phyloP scores from a whole-genome alignment of 1,140 invertebrate species.

The Probaryconus sp. region DNA sequence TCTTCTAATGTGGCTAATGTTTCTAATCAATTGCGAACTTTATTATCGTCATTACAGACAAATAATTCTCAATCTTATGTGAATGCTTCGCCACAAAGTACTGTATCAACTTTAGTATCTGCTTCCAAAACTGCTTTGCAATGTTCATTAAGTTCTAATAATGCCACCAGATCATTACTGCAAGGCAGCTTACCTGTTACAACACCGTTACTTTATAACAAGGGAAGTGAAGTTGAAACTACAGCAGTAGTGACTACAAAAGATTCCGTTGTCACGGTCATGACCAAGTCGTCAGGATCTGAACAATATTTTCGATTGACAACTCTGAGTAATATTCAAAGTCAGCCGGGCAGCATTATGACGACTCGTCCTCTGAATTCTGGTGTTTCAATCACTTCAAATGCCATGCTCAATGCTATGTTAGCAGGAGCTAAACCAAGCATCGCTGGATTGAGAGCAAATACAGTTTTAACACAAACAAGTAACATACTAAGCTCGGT shows the following conservation, averaged over 20 bases:
- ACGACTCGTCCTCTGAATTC: constrained; percentile 37
- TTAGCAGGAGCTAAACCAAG: constrained; percentile 71
- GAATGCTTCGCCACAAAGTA: constrained; percentile 59
- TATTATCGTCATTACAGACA: constrained; percentile 73
- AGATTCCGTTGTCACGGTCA: constrained; percentile 64
- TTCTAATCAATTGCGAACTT: constrained; percentile 82
- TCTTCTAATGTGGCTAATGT: constrained; percentile 85
- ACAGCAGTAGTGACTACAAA: constrained; percentile 73
- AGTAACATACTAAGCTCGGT: constrained; percentile 71
- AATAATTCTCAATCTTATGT: constrained; percentile 71
- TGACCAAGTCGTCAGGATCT: constrained; percentile 58
- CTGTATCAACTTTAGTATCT: constrained; percentile 78
- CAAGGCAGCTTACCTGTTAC: constrained; percentile 54
- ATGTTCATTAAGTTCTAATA: constrained; percentile 57
- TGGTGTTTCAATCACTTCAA: constrained; percentile 73
- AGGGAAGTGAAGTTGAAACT: constrained; percentile 74
- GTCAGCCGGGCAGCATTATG: constrained; percentile 52
- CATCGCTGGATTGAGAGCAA: constrained; percentile 68
- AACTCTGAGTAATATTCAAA: constrained; percentile 62
- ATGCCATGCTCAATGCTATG: constrained; percentile 77
- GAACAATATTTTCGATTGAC: constrained; percentile 67
- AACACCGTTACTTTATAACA: constrained; percentile 44
- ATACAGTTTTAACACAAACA: constrained; percentile 70
- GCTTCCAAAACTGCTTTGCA: constrained; percentile 68
- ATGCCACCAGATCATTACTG: constrained; percentile 53